phyloP scores from a whole-genome alignment of 2,888 invertebrate species.

The Campoletis raptor region DNA sequence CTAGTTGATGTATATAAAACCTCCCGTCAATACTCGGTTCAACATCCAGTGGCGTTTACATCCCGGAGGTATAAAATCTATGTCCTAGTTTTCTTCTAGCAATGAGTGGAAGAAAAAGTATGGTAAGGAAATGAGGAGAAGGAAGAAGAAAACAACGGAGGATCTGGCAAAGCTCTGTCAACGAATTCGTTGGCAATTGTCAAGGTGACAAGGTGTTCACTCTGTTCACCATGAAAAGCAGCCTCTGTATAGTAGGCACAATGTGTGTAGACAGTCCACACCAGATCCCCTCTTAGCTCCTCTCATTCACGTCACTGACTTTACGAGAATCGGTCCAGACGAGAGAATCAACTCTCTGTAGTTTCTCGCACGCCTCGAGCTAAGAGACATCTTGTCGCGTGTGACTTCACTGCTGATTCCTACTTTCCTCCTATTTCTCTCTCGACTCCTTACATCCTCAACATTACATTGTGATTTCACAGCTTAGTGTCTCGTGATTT shows the following conservation, averaged over 20 bases:
- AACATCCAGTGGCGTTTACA: constrained; percentile 48
- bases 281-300: constrained; percentile 23
- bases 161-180: constrained; percentile 65
- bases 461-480: background rate
- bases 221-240: background rate
- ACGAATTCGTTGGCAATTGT: constrained; percentile 67
- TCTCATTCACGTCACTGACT: constrained; percentile 49
- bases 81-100: constrained; percentile 54
- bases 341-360: constrained; percentile 47
- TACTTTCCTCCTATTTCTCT: constrained; percentile 1
- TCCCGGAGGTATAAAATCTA: constrained; percentile 45
- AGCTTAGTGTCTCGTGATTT: background rate
- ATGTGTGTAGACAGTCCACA: constrained; percentile 39
- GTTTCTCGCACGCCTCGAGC: constrained; percentile 46
- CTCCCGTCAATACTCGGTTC: constrained; percentile 29
- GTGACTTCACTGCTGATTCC: constrained; percentile 19
- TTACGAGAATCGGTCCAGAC: constrained; percentile 43
- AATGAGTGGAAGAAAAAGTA: background rate
- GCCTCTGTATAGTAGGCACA: constrained; percentile 11
- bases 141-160: constrained; percentile 49
- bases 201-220: constrained; percentile 45
- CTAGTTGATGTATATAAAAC: constrained; percentile 4
- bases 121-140: constrained; percentile 25
- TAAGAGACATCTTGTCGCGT: constrained; percentile 54
- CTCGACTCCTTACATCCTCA: background rate